Base-by-base conservation (phyloP, 2,888 invertebrate species). In the Euphydryas editha region DNA sequence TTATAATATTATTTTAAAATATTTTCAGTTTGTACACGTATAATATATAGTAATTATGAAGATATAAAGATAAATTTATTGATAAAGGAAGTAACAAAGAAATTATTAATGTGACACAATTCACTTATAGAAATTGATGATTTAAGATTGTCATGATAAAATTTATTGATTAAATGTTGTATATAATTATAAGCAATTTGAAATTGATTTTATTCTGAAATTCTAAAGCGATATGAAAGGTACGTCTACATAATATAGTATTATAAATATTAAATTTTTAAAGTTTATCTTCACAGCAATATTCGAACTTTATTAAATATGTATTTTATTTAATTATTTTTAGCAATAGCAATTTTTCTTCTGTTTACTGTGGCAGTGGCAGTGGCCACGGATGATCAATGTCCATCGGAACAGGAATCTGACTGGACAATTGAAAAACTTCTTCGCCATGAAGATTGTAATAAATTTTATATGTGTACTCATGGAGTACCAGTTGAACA, bases 391-490 rank as follows among this genome's bases (percentile, higher is more conserved):
- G 78, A 77, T 1, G 76, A 78, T 0, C 61, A 79, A 61, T 91
- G 91, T 62, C 91, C 91, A 0, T 6, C 75, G 0, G 87, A 83
- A 18, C 89, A 88, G 69, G 81, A 72, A 62, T 18, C 10, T 0
- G 75, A 90, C 71, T 88, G 88, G 86, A 70, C 72, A 20, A 82
- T 87, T 20, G 89, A 89, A 69, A 91, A 93, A 78, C 93, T 95
- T 64, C 88, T 95, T 0, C 93, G 92, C 21, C 91, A 92, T 58
- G 88, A 85, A 0, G 89, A 93, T 60, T 96, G 95, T 77, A 87
- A 94, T 65, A 95, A 93, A 77, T 96, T 94, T 81, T 90, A 95
- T 62, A 95, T 95, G 76, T 96, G 95, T 77, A 94, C 95, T 82
- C 94, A 94, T 70, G 95, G 94, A 4, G 73, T 87, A 0, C 95